A percentile compares a stretch with the other conserved stretches of the same genome.
These are phyloP conservation scores for Chelonus insularis DNA, from an alignment of 1,140 invertebrate genomes.

Conservation along the genomic window DNA sequence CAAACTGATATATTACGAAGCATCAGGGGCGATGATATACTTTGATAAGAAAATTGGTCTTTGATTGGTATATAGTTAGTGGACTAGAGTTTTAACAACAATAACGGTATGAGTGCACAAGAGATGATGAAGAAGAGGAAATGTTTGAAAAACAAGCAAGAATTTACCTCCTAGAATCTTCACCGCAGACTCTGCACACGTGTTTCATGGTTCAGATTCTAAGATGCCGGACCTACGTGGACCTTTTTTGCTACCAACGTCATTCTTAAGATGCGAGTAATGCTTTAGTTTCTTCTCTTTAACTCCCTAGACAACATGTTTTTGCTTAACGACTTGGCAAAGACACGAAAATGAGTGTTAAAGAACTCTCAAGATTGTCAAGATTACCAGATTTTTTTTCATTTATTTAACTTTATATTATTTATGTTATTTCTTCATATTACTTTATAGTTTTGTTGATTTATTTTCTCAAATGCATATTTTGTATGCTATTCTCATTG, in stretches of 20 bases:
- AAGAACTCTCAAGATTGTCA: too few relatives aligned
- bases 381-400: too few relatives aligned
- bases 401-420: too few relatives aligned
- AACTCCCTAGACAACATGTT: neutral
- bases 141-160: neutral
- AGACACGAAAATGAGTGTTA: too few relatives aligned
- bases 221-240: conserved; percentile 39
- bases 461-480: neutral
- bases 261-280: conserved; percentile 24
- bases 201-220: conserved; percentile 32
- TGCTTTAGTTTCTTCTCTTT: neutral
- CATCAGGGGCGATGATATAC: conserved; percentile 1
- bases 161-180: conserved; percentile 23
- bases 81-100: neutral
- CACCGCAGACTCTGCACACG: conserved; percentile 39
- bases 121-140: neutral
- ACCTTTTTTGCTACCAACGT: conserved; percentile 35
- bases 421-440: neutral
- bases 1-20: neutral
- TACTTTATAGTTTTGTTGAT: neutral
- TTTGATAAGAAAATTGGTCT: conserved; percentile 1
- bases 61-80: neutral
- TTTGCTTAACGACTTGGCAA: neutral
- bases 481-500: neutral
- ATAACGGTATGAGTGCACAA: neutral